These are phyloP conservation scores for Mizuhopecten yessoensis DNA, from an alignment of 1,140 invertebrate genomes.

Conservation along the genomic window DNA sequence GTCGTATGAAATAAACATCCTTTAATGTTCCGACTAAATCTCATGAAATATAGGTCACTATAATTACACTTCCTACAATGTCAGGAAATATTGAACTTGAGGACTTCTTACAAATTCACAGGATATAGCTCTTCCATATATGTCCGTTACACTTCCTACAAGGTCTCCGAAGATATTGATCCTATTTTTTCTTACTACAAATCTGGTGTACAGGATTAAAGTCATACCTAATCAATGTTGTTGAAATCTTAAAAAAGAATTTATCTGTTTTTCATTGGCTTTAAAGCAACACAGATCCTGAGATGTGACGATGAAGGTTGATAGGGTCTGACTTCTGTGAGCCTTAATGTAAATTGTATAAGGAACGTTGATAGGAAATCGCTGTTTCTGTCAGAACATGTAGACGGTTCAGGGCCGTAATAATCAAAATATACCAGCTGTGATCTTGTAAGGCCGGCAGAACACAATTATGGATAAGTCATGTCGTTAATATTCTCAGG, in stretches of 20 bases:
- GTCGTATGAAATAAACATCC: too few relatives aligned
- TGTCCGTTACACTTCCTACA: too few relatives aligned
- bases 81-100: too few relatives aligned
- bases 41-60: too few relatives aligned
- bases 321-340: background rate
- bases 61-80: too few relatives aligned
- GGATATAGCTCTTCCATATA: too few relatives aligned
- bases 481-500: constrained; percentile 33
- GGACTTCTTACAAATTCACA: background rate
- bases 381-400: background rate
- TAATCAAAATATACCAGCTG: background rate
- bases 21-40: too few relatives aligned
- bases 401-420: background rate
- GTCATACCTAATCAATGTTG: background rate
- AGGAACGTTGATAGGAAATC: background rate
- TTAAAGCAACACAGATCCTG: background rate
- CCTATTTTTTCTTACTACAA: background rate
- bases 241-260: background rate
- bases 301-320: background rate
- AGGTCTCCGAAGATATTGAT: background rate
- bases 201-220: background rate
- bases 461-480: background rate
- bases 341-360: constrained; percentile 10
- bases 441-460: background rate
- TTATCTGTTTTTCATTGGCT: constrained; percentile 5